Base-by-base conservation (phyloP, 2,888 invertebrate species). In the Agrotis segetum region DNA sequence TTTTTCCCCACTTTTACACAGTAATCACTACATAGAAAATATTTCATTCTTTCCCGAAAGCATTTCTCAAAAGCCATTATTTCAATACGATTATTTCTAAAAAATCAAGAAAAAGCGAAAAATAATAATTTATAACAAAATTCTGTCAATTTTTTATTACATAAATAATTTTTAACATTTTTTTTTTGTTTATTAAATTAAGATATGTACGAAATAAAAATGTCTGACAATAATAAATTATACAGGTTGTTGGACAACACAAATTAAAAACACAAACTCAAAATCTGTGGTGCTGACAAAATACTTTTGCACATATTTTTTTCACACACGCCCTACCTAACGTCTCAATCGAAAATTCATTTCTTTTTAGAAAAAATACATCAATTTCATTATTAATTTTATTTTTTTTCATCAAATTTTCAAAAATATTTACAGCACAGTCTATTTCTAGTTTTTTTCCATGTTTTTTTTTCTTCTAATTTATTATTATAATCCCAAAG, bases 301-400 rank as follows among this genome's bases (percentile, higher is more conserved):
- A 88, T 88, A 87, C 86, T 88, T 88, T 87, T 89, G 87, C 88
- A 88, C 88, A 87, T 87, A 77, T 85, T 87, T 72, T 79, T 83
- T 71, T 60, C 71, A 80, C 82, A 81, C 85, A 86, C 89, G 81
- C 87, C 87, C 84, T 87, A 88, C 55, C 88, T 88, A 82, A 86
- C 85, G 76, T 86, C 71, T 83, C 86, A 85, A 83, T 88, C 87
- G 86, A 91, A 88, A 88, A 88, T 83, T 76, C 83, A 80, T 84
- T 84, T 85, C 83, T 66, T 84, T 89, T 89, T 91, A 90, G 91
- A 91, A 92, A 92, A 92, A 91, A 92, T 90, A 92, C 91, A 89
- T 90, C 85, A 82, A 87, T 90, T 89, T 90, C 71, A 81, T 80
- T 78, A 80, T 85, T 80, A 74, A 69, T 72, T 72, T 81, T 76